Base-by-base conservation (phyloP, 2,113 vertebrate species). In the Tragulus kanchil region DNA sequence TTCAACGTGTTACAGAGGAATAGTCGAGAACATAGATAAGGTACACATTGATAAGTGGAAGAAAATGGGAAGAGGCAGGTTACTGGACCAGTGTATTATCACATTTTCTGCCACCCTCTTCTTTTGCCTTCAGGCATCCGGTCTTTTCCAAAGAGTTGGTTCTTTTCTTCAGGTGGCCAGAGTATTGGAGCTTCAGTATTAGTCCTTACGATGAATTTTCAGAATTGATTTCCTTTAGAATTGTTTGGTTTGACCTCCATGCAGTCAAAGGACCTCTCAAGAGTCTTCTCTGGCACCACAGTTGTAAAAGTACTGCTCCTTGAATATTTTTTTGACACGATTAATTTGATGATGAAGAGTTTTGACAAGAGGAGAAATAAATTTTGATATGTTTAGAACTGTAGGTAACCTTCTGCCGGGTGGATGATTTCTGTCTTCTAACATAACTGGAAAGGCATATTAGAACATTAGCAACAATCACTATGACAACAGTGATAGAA, bases 291-390 rank as follows among this genome's bases (percentile, higher is more conserved):
- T 10, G 45, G 69, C 36, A 36, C 36, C 36, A 71, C 36, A 45
- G 4, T 71, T 17, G 15, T 59, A 64, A 77, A 85, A 89, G 42
- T 92, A 81, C 67, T 93, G 13, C 14, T 13, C 8, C 21, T 89
- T 54, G 89, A 92, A 42, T 92, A 75, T 36, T 95, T 88, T 71
- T 89, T 71, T 89, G 56, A 78, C 11, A 14, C 36, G 36, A 6
- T 92, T 87, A 78, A 87, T 87, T 90, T 69, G n/a, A 79, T 97
- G 45, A 93, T 61, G 65, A 45, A 54, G 75, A 82, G 36, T 94
- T 94, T 97, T 92, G 71, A 82, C 45, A 71, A 79, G 42, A 67
- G 50, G 52, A 62, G 19, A 88, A 36, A 64, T 7, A 90, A 23
- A 77, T 77, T 89, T 94, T 87, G 78, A 6, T 90, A 45, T 75